Conservation (phyloP, 1,140 invertebrate species). For the Dreissena rostriformis region DNA sequence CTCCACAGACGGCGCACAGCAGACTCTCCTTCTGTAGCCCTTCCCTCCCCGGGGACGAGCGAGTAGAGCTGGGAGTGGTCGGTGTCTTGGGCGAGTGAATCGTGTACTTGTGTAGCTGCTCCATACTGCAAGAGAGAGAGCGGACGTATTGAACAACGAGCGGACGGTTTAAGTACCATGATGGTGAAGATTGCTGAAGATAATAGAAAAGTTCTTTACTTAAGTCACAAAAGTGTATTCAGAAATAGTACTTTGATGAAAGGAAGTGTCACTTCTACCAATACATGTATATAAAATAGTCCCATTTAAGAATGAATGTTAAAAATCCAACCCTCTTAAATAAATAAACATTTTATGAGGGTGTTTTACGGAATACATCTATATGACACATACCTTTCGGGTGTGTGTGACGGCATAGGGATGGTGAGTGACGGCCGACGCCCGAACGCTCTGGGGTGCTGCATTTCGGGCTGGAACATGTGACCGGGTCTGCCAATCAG, state of each 20-base stretch:
- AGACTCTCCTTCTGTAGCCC: constrained; percentile 81
- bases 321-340: too few relatives aligned
- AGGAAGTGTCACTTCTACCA: too few relatives aligned
- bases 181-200: too few relatives aligned
- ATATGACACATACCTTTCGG: constrained; percentile 68
- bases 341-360: too few relatives aligned
- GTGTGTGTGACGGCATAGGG: constrained; percentile 67
- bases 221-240: too few relatives aligned
- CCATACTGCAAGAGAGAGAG: constrained; percentile 29
- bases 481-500: constrained; percentile 19
- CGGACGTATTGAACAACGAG: too few relatives aligned
- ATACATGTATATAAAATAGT: too few relatives aligned
- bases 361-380: too few relatives aligned
- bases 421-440: constrained; percentile 75
- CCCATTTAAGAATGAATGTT: too few relatives aligned
- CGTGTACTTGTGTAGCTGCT: constrained; percentile 77
- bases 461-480: constrained; percentile 55
- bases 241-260: too few relatives aligned
- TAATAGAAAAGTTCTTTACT: too few relatives aligned
- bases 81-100: constrained; percentile 79
- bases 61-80: constrained; percentile 74
- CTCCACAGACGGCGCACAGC: constrained; percentile 98
- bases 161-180: too few relatives aligned
- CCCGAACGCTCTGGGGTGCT: constrained; percentile 64
- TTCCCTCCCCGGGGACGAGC: constrained; percentile 77